Evolutionary conservation across 2,888 invertebrate species (phyloP).

Genomic region (Creontiades dilutus): DNA sequence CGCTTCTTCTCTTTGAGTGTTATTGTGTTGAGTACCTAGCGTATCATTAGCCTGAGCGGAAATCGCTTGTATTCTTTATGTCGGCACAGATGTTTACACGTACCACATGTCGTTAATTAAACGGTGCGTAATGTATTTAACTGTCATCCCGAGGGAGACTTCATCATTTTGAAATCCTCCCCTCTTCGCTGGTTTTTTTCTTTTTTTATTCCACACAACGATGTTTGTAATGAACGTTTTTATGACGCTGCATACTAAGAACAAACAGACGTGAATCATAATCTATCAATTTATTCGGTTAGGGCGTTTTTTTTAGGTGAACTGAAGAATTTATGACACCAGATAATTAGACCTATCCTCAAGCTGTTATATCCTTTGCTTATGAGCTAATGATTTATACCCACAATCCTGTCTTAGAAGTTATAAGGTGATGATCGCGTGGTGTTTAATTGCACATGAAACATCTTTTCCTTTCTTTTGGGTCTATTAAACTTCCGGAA

Average conservation of each 20-base stretch:
- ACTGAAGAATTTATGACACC: conserved; percentile 3
- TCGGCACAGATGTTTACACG: conserved; percentile 69
- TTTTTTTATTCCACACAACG: not conserved
- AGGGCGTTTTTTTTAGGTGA: not conserved
- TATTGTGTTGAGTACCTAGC: conserved; percentile 51
- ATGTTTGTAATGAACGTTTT: not conserved
- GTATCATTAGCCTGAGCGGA: conserved; percentile 65
- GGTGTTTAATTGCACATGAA: not conserved
- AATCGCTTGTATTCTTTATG: conserved; percentile 65
- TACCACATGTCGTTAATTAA: conserved; percentile 70
- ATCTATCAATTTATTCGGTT: not conserved
- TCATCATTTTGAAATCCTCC: conserved; percentile 53
- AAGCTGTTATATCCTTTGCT: not conserved
- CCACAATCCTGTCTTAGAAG: not conserved
- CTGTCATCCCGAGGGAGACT: conserved; percentile 65
- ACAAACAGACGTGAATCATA: conserved; percentile 33
- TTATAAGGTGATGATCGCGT: conserved; percentile 9
- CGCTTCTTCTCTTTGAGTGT: conserved; percentile 45
- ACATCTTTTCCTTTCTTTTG: not conserved
- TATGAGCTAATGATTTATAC: not conserved
- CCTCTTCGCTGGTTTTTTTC: not conserved
- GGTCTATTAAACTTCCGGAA: not conserved
- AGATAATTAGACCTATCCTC: not conserved
- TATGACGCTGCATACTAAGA: not conserved
- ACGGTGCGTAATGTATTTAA: conserved; percentile 70